Evolutionary conservation across 2,797 vertebrate genomes (phyloP), one percentile per base, ranked within the genome.

Genomic region (Macroramphosus scolopax): DNA sequence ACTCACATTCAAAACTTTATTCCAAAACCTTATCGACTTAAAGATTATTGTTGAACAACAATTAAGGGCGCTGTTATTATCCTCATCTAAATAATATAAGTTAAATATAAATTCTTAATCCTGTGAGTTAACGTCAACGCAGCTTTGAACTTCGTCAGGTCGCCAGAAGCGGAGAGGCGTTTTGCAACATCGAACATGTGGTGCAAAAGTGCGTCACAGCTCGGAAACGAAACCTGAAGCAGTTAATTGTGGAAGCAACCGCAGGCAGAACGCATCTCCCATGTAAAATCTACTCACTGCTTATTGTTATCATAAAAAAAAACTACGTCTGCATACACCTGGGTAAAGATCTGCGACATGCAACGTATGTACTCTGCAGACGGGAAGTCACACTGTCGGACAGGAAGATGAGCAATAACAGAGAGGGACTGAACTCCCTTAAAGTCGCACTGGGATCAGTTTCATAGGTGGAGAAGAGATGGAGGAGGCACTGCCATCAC

Each of bases 41-140:
- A 52, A 31, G 41, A n/a, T 63, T 13, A 54, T 34, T 51, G 52
- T 76, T 73, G 65, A 75, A 69, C 49, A 66, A 62, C 60, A 62
- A 60, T 42, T 25, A 62, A 73, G 55, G 11, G 49, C 50, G 6
- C 16, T 18, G 11, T 30, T 16, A 49, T 55, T 37, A 65, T 54
- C 14, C 43, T 31, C 36, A 43, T 63, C 56, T 42, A 58, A 30
- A 72, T 43, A 73, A 63, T 43, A 68, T 63, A 67, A 75, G 51
- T 67, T 75, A 65, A 80, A 65, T 67, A 77, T 78, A 79, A 82
- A 79, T 85, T 52, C 77, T 63, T 20, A 41, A 36, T 59, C 2
- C 38, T 35, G 51, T 51, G 31, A 52, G 5, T 61, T 70, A 71
- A 72, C 32, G 54, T 48, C 49, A 53, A 64, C 46, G 59, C 61